phyloP scores from a whole-genome alignment of 2,888 invertebrate species.

The Sclerodermus sp. region DNA sequence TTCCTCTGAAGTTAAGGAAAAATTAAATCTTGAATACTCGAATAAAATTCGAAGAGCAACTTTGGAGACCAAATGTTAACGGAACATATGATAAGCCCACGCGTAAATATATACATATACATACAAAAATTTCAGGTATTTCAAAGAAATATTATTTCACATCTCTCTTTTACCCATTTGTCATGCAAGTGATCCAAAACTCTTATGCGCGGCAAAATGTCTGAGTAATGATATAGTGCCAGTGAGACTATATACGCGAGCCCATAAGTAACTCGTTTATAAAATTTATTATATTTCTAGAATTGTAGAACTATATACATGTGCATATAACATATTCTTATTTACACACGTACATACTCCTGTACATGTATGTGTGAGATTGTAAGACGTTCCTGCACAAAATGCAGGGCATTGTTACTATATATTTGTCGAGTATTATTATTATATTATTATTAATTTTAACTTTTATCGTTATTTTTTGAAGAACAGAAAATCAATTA shows the following conservation, averaged over 20 bases:
- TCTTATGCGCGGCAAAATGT: conserved; percentile 23
- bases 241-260: conserved; percentile 37
- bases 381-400: conserved; percentile 21
- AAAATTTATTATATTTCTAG: conserved; percentile 42
- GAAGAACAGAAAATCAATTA: conserved; percentile 31
- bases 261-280: conserved; percentile 29
- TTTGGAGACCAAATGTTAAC: conserved; percentile 41
- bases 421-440: conserved; percentile 40
- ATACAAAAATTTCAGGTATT: conserved; percentile 4
- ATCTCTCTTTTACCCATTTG: conserved; percentile 26
- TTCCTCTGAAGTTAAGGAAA: conserved; percentile 26
- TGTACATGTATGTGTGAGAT: conserved; percentile 12
- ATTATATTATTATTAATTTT: conserved; percentile 29
- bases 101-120: too few species aligned
- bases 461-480: conserved; percentile 3
- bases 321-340: conserved; percentile 32
- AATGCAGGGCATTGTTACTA: conserved; percentile 31
- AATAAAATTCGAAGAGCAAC: conserved; percentile 37
- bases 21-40: conserved; percentile 29
- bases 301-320: conserved; percentile 28
- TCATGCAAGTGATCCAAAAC: conserved; percentile 24
- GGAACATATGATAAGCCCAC: too few species aligned
- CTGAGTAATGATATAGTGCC: conserved; percentile 33
- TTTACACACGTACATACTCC: conserved; percentile 12
- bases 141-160: conserved; percentile 4